Evolutionary conservation across 2,888 invertebrate species (phyloP).

Genomic region (Biston betularia): DNA sequence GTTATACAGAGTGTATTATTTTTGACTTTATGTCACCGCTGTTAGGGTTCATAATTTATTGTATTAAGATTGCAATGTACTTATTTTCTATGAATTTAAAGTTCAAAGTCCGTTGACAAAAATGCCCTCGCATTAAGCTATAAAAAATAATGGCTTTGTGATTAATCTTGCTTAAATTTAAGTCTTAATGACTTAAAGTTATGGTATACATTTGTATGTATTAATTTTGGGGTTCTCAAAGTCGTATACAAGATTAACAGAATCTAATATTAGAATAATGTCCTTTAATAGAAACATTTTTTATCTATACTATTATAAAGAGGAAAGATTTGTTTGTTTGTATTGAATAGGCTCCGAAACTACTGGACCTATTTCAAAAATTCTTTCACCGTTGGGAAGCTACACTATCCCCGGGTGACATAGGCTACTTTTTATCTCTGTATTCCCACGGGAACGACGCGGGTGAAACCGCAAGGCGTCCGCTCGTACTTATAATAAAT

Average conservation of each 20-base stretch:
- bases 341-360: too few relatives aligned
- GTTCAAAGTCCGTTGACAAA: slow-evolving; percentile 5
- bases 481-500: too few relatives aligned
- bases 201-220: slow-evolving; percentile 18
- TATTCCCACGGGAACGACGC: too few relatives aligned
- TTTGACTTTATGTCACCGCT: not conserved
- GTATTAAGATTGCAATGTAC: slow-evolving; percentile 6
- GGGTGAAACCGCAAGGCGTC: too few relatives aligned
- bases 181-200: slow-evolving; percentile 12
- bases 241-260: slow-evolving; percentile 6
- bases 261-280: not conserved
- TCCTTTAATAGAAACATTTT: not conserved
- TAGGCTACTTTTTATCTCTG: too few relatives aligned
- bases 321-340: too few relatives aligned
- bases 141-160: slow-evolving; percentile 37
- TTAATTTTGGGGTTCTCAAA: slow-evolving; percentile 13
- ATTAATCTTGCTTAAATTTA: slow-evolving; percentile 24
- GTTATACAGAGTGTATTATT: not conserved
- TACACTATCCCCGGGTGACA: too few relatives aligned
- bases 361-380: too few relatives aligned
- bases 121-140: slow-evolving; percentile 33
- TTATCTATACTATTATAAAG: too few relatives aligned
- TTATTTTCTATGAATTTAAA: slow-evolving; percentile 14
- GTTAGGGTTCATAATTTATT: slow-evolving; percentile 3
- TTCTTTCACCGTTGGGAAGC: too few relatives aligned